These are phyloP conservation scores for Leptinotarsa tumamoca DNA, from an alignment of 2,888 invertebrate genomes.

Conservation along the genomic window DNA sequence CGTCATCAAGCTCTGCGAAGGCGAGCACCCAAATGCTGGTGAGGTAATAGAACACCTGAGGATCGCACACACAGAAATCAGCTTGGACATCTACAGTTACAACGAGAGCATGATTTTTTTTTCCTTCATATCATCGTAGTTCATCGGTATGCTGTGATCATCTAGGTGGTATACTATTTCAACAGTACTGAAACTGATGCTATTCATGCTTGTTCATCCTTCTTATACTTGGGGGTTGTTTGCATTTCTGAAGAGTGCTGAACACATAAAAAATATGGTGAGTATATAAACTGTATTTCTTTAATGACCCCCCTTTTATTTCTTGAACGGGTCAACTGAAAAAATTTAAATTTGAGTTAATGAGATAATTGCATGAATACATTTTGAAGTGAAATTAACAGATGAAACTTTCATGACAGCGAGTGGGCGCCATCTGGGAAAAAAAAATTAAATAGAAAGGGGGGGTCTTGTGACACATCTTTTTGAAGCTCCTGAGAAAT, in stretches of 20 bases:
- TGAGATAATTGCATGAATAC: too few species aligned
- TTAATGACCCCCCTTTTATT: too few species aligned
- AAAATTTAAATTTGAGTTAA: too few species aligned
- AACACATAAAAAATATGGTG: constrained; percentile 63
- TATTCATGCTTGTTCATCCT: constrained; percentile 60
- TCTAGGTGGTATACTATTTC: constrained; percentile 61
- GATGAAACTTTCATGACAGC: too few species aligned
- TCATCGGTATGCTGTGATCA: constrained; percentile 64
- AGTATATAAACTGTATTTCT: constrained; percentile 39
- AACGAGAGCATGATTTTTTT: constrained; percentile 61
- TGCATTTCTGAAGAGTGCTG: constrained; percentile 60
- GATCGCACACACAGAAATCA: constrained; percentile 62
- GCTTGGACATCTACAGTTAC: constrained; percentile 58
- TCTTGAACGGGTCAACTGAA: too few species aligned
- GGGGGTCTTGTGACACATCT: too few species aligned
- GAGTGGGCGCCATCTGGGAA: too few species aligned
- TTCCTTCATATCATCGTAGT: constrained; percentile 60
- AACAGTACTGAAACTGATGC: constrained; percentile 55
- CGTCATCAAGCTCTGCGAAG: constrained; percentile 57
- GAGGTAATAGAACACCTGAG: constrained; percentile 61
- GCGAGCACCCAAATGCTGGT: constrained; percentile 53
- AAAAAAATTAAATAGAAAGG: too few species aligned
- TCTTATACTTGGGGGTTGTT: constrained; percentile 61
- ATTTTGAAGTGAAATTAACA: too few species aligned
- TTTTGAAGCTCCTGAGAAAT: too few species aligned